Evolutionary conservation across 2,888 invertebrate species (phyloP).

Genomic region (Arctia plantaginis): DNA sequence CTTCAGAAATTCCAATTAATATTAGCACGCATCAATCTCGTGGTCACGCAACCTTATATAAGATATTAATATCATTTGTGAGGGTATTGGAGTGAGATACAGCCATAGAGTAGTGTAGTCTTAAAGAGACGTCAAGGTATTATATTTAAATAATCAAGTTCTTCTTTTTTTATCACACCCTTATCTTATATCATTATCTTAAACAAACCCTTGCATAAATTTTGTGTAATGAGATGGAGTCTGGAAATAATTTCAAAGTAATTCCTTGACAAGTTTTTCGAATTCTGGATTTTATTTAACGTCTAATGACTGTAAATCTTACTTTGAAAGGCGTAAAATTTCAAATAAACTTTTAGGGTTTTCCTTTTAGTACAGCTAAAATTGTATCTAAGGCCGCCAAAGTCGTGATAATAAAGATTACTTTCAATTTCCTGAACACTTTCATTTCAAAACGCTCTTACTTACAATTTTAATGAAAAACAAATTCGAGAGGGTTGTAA

Average conservation of each 20-base stretch:
- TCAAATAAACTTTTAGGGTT: slow-evolving; percentile 26
- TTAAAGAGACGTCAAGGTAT: background rate
- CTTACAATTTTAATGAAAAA: slow-evolving; percentile 34
- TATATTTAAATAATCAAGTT: background rate
- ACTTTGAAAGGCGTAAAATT: slow-evolving; percentile 16
- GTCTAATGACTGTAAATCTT: slow-evolving; percentile 34
- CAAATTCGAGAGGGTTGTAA: slow-evolving; percentile 27
- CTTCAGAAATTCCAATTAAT: background rate
- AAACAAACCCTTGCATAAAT: background rate
- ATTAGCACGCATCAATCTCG: background rate
- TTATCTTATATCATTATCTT: too few relatives aligned
- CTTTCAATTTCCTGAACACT: slow-evolving; percentile 28
- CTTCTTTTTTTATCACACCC: too few relatives aligned
- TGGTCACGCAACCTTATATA: background rate
- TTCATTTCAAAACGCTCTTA: slow-evolving; percentile 26
- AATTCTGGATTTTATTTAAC: slow-evolving; percentile 9
- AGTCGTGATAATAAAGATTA: slow-evolving; percentile 27
- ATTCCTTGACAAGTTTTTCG: slow-evolving; percentile 4
- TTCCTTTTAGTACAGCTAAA: slow-evolving; percentile 16
- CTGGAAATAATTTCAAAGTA: slow-evolving; percentile 11
- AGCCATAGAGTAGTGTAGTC: background rate
- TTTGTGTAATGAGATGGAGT: background rate
- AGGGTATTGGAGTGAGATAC: slow-evolving; percentile 15
- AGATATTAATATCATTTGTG: background rate
- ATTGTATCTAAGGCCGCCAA: slow-evolving; percentile 11